These are phyloP conservation scores for Rapana venosa DNA, from an alignment of 2,888 invertebrate species.

Conservation along the genomic window DNA sequence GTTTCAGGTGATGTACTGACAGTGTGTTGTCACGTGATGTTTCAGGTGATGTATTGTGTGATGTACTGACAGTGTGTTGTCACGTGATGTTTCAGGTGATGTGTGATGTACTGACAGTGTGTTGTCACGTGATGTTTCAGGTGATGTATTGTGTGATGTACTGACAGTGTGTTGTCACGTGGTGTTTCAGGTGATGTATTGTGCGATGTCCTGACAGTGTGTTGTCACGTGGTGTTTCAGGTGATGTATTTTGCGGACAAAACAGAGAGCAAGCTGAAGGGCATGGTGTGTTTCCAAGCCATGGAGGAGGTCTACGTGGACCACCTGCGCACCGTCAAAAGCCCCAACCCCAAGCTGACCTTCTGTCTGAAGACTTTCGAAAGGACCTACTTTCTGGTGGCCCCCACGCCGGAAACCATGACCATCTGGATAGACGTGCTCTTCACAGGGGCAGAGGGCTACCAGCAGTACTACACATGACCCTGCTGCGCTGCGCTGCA, in stretches of 20 bases:
- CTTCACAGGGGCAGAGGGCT: constrained; percentile 94
- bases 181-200: too few relatives aligned
- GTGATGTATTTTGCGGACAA: constrained; percentile 95
- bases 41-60: too few relatives aligned
- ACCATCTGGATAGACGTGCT: constrained; percentile 97
- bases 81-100: too few relatives aligned
- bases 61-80: too few relatives aligned
- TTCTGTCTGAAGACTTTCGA: constrained; percentile 96
- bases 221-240: constrained; percentile 26
- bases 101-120: too few relatives aligned
- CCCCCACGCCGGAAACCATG: constrained; percentile 95
- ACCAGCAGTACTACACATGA: constrained; percentile 82
- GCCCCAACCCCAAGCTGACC: constrained; percentile 93
- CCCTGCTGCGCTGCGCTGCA: too few relatives aligned
- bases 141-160: too few relatives aligned
- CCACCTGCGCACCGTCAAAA: constrained; percentile 93
- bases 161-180: too few relatives aligned
- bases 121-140: too few relatives aligned
- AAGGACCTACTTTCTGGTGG: constrained; percentile 92
- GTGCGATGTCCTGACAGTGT: too few relatives aligned
- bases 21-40: too few relatives aligned
- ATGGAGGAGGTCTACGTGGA: constrained; percentile 98
- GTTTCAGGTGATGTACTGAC: too few relatives aligned
- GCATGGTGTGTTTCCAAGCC: constrained; percentile 85
- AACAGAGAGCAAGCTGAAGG: constrained; percentile 91